A percentile compares a stretch with the other conserved stretches of the same genome.
phyloP scores from a whole-genome alignment of 2,113 vertebrate species.

The Amphiprion ocellaris region DNA sequence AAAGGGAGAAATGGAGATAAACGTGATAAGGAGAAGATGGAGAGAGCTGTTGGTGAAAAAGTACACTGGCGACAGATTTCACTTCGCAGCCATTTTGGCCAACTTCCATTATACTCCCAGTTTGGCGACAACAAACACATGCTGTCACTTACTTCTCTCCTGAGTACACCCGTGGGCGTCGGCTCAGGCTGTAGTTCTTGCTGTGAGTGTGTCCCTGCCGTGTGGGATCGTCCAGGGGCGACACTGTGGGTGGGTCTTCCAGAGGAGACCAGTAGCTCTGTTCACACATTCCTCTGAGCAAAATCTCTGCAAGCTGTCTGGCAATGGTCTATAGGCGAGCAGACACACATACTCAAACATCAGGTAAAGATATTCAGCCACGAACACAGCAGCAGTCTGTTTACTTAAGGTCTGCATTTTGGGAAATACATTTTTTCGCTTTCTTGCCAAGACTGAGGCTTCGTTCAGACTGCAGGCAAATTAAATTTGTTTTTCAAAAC shows the following conservation, averaged over 20 bases:
- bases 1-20: neutral
- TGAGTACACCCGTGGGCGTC: slow-evolving; percentile 93
- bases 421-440: too few species aligned
- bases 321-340: slow-evolving; percentile 91
- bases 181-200: slow-evolving; percentile 90
- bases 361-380: slow-evolving; percentile 2
- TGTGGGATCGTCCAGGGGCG: slow-evolving; percentile 93
- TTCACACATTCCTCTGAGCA: slow-evolving; percentile 98
- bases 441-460: too few species aligned
- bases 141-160: slow-evolving; percentile 92
- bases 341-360: slow-evolving; percentile 40
- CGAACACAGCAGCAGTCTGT: slow-evolving; percentile 21
- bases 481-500: too few species aligned
- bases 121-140: slow-evolving; percentile 30
- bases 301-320: slow-evolving; percentile 96
- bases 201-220: slow-evolving; percentile 87
- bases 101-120: slow-evolving; percentile 36
- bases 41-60: slow-evolving; percentile 7
- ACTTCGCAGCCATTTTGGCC: slow-evolving; percentile 22
- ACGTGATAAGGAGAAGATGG: neutral
- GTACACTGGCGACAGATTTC: slow-evolving; percentile 17
- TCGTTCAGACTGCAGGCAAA: too few species aligned
- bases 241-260: slow-evolving; percentile 94
- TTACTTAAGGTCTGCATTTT: neutral
- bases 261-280: slow-evolving; percentile 99